Conservation (phyloP, 2,888 invertebrate genomes). For the Aphodius granarius region DNA sequence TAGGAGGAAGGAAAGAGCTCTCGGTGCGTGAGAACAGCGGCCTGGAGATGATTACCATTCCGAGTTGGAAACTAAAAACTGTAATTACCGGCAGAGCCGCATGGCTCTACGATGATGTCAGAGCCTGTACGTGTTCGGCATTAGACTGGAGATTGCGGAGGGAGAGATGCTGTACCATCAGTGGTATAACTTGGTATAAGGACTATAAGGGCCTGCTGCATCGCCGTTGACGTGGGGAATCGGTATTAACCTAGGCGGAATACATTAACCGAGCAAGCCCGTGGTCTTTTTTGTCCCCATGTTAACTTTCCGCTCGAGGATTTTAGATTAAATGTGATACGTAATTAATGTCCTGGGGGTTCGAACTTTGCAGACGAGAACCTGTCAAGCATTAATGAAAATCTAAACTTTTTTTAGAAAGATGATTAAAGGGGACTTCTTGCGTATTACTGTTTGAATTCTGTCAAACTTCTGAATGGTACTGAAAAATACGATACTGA, state of each 20-base stretch:
- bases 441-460: no score
- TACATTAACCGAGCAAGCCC: not conserved
- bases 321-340: not conserved
- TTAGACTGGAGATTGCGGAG: not conserved
- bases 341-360: not conserved
- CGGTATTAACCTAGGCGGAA: not conserved
- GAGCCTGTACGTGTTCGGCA: slow-evolving; percentile 12
- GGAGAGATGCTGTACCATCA: not conserved
- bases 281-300: not conserved
- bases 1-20: slow-evolving; percentile 9
- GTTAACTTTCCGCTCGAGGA: not conserved
- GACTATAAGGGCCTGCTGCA: no score
- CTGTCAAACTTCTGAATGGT: no score
- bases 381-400: not conserved
- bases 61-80: slow-evolving; percentile 14
- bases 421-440: no score
- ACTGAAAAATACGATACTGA: no score
- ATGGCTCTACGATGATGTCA: slow-evolving; percentile 12
- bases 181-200: no score
- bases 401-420: not conserved
- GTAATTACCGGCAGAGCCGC: slow-evolving; percentile 3
- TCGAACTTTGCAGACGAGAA: not conserved
- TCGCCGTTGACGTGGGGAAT: not conserved
- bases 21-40: slow-evolving; percentile 10
- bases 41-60: slow-evolving; percentile 14